Evolutionary conservation across 2,797 vertebrate genomes (phyloP).

Genomic region (Columba guinea): DNA sequence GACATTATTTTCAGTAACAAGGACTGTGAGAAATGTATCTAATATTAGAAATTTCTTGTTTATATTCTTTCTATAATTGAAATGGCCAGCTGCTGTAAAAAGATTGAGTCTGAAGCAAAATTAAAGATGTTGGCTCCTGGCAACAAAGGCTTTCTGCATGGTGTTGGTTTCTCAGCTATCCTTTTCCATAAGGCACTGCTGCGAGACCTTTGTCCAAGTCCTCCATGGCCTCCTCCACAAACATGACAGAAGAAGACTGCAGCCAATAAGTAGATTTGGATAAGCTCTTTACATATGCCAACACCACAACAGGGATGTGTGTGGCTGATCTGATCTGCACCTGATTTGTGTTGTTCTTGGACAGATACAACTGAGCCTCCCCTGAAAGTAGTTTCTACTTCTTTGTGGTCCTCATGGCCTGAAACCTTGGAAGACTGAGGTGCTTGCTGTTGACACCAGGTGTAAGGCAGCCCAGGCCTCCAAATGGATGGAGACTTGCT

Average conservation of each 20-base stretch:
- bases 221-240: background rate
- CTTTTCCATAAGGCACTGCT: background rate
- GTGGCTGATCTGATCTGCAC: background rate
- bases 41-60: slow-evolving; percentile 69
- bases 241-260: background rate
- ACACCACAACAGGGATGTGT: background rate
- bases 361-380: background rate
- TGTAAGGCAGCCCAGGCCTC: background rate
- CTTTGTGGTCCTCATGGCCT: background rate
- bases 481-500: background rate
- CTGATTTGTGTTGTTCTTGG: slow-evolving; percentile 29
- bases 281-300: background rate
- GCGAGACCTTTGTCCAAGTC: background rate
- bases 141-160: background rate
- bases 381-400: background rate
- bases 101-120: slow-evolving; percentile 31
- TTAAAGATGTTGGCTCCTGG: slow-evolving; percentile 8
- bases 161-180: background rate
- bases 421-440: background rate
- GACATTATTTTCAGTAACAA: slow-evolving; percentile 66
- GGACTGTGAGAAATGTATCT: slow-evolving; percentile 54
- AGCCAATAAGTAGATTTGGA: background rate
- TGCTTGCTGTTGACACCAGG: background rate
- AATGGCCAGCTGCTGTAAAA: slow-evolving; percentile 45
- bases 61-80: slow-evolving; percentile 63